Conservation (phyloP, 1,140 invertebrate species). For the Penaeus chinensis region DNA sequence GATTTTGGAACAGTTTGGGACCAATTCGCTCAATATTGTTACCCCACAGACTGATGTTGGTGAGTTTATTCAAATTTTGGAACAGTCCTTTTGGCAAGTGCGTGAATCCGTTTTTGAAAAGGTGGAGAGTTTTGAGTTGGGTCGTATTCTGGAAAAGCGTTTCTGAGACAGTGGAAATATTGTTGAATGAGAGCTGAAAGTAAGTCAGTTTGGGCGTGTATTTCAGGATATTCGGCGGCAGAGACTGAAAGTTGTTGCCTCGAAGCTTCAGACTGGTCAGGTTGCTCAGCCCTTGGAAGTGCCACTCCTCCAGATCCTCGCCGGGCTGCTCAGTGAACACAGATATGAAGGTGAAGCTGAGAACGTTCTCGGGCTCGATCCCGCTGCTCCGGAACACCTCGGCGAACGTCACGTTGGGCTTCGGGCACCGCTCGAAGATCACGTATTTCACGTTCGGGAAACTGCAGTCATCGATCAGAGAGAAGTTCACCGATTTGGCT, state of each 20-base stretch:
- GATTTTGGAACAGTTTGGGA: slow-evolving; percentile 39
- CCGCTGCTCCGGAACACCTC: slow-evolving; percentile 24
- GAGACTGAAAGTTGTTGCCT: slow-evolving; percentile 70
- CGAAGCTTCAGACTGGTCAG: slow-evolving; percentile 70
- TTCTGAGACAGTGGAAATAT: slow-evolving; percentile 72
- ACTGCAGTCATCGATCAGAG: slow-evolving; percentile 19
- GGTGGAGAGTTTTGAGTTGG: slow-evolving; percentile 72
- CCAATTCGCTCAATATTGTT: slow-evolving; percentile 38
- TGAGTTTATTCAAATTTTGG: slow-evolving; percentile 70
- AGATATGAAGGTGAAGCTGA: neutral
- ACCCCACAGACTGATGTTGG: slow-evolving; percentile 60
- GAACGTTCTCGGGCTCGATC: slow-evolving; percentile 22
- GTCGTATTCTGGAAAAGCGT: slow-evolving; percentile 74
- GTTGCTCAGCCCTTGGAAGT: slow-evolving; percentile 71
- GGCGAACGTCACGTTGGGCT: slow-evolving; percentile 26
- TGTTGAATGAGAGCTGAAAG: slow-evolving; percentile 75
- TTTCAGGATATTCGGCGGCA: slow-evolving; percentile 73
- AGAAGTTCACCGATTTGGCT: neutral
- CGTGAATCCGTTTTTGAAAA: slow-evolving; percentile 74
- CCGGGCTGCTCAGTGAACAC: slow-evolving; percentile 57
- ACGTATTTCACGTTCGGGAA: slow-evolving; percentile 30
- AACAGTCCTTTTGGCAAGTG: slow-evolving; percentile 74
- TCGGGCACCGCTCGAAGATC: slow-evolving; percentile 22
- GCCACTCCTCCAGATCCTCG: slow-evolving; percentile 69
- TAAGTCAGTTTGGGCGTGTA: slow-evolving; percentile 71